Conservation (phyloP, 2,888 invertebrate species). For the Drosophila mayaguana region DNA sequence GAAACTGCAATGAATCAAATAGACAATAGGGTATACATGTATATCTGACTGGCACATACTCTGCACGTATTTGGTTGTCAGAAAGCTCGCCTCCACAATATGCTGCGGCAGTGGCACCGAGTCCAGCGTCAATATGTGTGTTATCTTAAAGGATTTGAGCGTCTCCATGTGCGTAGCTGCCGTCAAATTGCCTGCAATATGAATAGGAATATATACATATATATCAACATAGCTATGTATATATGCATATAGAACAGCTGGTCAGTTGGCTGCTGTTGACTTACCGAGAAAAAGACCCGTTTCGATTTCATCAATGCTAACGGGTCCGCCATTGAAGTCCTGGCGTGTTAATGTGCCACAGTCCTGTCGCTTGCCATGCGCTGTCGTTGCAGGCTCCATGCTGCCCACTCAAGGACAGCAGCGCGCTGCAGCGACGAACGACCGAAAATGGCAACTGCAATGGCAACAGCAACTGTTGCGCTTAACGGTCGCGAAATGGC, state of each 20-base stretch:
- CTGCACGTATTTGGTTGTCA: slow-evolving; percentile 91
- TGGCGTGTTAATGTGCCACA: slow-evolving; percentile 77
- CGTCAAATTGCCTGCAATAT: slow-evolving; percentile 90
- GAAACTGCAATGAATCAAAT: slow-evolving; percentile 86
- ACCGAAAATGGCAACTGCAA: slow-evolving; percentile 27
- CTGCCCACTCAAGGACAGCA: slow-evolving; percentile 20
- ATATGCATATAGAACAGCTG: neutral
- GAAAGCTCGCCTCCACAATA: slow-evolving; percentile 88
- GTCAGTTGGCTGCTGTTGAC: neutral
- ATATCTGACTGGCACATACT: slow-evolving; percentile 85
- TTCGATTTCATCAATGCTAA: slow-evolving; percentile 84
- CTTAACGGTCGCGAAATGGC: slow-evolving; percentile 10
- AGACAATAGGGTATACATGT: neutral
- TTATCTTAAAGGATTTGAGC: slow-evolving; percentile 88
- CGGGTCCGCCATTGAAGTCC: slow-evolving; percentile 85
- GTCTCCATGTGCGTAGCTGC: slow-evolving; percentile 91
- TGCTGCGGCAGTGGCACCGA: slow-evolving; percentile 92
- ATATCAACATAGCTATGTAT: neutral
- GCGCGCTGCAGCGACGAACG: slow-evolving; percentile 7
- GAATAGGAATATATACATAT: neutral
- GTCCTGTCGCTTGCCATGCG: slow-evolving; percentile 49
- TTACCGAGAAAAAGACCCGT: slow-evolving; percentile 83
- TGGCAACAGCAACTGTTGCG: slow-evolving; percentile 41
- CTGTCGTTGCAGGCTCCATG: slow-evolving; percentile 1
- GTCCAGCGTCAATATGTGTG: slow-evolving; percentile 93